Percentiles rank a stretch among this genome's conserved stretches.
phyloP scores from a whole-genome alignment of 2,113 vertebrate species.

The Glaucidium brasilianum region DNA sequence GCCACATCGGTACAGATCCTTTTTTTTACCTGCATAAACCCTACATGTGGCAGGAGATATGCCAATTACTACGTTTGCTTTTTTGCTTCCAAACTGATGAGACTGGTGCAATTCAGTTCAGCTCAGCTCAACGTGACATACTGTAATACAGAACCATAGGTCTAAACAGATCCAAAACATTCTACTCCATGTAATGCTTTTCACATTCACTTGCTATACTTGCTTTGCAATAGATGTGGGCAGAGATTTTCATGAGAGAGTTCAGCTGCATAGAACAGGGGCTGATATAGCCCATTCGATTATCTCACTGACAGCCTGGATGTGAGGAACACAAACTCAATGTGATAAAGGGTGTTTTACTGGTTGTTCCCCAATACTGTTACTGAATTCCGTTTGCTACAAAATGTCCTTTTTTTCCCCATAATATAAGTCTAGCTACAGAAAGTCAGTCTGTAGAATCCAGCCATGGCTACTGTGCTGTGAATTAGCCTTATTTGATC shows the following conservation, averaged over 20 bases:
- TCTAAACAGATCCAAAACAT: not conserved
- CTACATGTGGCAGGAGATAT: not conserved
- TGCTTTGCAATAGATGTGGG: not conserved
- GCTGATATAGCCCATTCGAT: slow-evolving; percentile 29
- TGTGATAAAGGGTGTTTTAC: slow-evolving; percentile 30
- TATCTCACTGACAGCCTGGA: slow-evolving; percentile 53
- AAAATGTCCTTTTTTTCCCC: slow-evolving; percentile 62
- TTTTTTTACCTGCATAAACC: not conserved
- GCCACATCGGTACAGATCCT: not conserved
- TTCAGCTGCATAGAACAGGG: slow-evolving; percentile 65
- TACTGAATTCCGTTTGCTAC: slow-evolving; percentile 67
- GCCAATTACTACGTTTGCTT: not conserved
- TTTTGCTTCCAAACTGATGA: slow-evolving; percentile 3
- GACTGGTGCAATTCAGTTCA: not conserved
- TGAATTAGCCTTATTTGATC: slow-evolving; percentile 72
- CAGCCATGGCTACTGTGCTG: slow-evolving; percentile 68
- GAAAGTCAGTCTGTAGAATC: slow-evolving; percentile 69
- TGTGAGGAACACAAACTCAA: slow-evolving; percentile 43
- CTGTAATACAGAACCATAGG: not conserved
- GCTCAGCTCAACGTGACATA: not conserved
- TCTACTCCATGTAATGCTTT: not conserved
- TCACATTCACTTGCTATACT: slow-evolving; percentile 20
- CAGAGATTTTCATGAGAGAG: slow-evolving; percentile 18
- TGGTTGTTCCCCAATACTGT: slow-evolving; percentile 67
- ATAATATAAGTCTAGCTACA: slow-evolving; percentile 68